Evolutionary conservation across 2,797 vertebrate genomes (phyloP).

Genomic region (Petrocephalus sullivani): DNA sequence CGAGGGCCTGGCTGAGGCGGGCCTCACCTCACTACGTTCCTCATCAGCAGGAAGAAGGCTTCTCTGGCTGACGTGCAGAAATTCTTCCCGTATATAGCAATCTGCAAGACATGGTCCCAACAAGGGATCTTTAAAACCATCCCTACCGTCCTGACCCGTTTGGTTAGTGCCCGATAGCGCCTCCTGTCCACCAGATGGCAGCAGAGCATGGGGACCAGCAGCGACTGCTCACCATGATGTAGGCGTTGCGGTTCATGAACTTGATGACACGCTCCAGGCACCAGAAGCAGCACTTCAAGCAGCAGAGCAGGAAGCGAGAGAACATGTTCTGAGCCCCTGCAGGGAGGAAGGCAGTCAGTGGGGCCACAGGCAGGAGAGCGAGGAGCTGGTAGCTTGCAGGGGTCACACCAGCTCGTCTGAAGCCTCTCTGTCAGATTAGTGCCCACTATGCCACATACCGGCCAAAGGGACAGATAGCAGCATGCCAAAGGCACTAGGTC

Average conservation of each 20-base stretch:
- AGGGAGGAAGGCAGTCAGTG: conserved; percentile 21
- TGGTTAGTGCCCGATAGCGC: neutral
- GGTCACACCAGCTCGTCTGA: neutral
- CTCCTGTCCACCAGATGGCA: neutral
- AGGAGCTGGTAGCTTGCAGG: neutral
- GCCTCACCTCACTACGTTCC: conserved; percentile 85
- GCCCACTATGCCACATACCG: neutral
- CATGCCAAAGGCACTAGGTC: neutral
- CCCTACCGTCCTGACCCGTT: neutral
- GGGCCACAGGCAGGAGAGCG: too few species aligned
- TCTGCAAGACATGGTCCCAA: conserved; percentile 57
- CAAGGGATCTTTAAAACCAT: neutral
- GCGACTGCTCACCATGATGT: conserved; percentile 84
- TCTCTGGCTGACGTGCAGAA: conserved; percentile 89
- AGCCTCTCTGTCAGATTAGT: neutral
- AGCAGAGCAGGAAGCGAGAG: conserved; percentile 78
- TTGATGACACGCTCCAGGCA: conserved; percentile 87
- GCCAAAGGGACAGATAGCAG: neutral
- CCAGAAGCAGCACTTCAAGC: conserved; percentile 94
- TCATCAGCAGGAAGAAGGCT: conserved; percentile 89
- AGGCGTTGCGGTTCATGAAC: conserved; percentile 95
- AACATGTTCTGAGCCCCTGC: conserved; percentile 74
- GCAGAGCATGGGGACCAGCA: neutral
- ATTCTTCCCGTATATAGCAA: conserved; percentile 91
- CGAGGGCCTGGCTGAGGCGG: neutral